A percentile compares a stretch with the other conserved stretches of the same genome.
These are phyloP conservation scores for Gobiocypris rarus DNA, from an alignment of 2,113 vertebrate species.

Conservation along the genomic window DNA sequence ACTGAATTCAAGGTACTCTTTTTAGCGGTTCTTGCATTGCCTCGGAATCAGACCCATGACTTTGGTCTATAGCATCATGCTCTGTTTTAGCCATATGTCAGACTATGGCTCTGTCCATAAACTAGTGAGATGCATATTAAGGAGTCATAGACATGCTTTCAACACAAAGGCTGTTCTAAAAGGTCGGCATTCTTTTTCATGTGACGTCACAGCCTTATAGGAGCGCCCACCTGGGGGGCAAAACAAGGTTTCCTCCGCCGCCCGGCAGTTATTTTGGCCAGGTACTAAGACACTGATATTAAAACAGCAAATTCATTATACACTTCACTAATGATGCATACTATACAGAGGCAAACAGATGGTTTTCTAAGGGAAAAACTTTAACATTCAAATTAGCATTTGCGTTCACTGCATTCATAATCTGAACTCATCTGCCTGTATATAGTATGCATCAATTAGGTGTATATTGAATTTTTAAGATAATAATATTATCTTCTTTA, in stretches of 20 bases:
- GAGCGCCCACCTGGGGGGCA: not conserved
- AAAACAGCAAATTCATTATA: not conserved
- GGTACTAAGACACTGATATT: not conserved
- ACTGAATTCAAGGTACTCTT: not conserved
- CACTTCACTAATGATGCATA: not conserved
- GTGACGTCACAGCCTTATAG: not conserved
- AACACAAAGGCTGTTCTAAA: not conserved
- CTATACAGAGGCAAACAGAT: not conserved
- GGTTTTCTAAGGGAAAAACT: not conserved
- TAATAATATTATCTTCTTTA: too few relatives aligned
- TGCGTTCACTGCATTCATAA: not conserved
- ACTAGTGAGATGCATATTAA: constrained; percentile 8
- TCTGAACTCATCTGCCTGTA: not conserved
- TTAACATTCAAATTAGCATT: not conserved
- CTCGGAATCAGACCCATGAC: not conserved
- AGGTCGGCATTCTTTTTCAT: too few relatives aligned
- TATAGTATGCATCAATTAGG: too few relatives aligned
- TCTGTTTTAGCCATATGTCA: not conserved
- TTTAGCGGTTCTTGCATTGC: not conserved
- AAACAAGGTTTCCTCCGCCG: not conserved
- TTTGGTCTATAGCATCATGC: not conserved
- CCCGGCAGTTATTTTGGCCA: not conserved
- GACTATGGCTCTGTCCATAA: not conserved
- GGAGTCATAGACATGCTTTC: not conserved
- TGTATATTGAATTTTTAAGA: too few relatives aligned